phyloP scores from a whole-genome alignment of 1,140 invertebrate genomes.

The Delia radicum region DNA sequence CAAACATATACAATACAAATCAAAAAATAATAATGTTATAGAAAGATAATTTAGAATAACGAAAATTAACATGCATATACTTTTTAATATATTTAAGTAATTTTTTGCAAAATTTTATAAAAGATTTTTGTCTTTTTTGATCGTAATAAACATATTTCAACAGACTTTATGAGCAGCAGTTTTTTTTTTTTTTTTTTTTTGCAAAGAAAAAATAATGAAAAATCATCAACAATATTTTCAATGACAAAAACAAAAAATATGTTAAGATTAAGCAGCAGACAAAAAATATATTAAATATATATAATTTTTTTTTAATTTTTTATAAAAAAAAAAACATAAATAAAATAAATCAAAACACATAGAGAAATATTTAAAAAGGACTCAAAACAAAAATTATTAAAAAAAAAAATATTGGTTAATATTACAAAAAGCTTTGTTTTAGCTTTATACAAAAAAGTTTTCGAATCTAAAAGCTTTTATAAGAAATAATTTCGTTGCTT shows the following conservation, averaged over 20 bases:
- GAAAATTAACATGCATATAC: neutral
- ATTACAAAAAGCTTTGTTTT: no score
- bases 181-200: no score
- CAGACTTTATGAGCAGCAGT: neutral
- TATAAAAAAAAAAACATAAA: neutral
- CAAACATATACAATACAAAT: no score
- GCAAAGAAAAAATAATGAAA: neutral
- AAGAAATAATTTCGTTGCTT: no score
- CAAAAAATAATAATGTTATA: no score
- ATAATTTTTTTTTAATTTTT: neutral
- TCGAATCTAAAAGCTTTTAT: neutral
- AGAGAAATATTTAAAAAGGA: no score
- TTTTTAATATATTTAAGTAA: constrained; percentile 14
- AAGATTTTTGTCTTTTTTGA: constrained; percentile 13
- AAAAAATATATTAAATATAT: neutral
- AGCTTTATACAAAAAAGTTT: no score
- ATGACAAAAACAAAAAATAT: constrained; percentile 8
- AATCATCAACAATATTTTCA: neutral
- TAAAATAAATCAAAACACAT: neutral
- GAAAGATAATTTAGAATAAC: neutral
- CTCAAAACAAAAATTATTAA: no score
- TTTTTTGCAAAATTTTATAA: constrained; percentile 19
- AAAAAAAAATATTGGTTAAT: neutral
- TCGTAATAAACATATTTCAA: constrained; percentile 21
- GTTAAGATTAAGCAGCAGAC: neutral